Base-by-base conservation (phyloP, 2,113 vertebrate genomes). In the Genyomyrus donnyi region DNA sequence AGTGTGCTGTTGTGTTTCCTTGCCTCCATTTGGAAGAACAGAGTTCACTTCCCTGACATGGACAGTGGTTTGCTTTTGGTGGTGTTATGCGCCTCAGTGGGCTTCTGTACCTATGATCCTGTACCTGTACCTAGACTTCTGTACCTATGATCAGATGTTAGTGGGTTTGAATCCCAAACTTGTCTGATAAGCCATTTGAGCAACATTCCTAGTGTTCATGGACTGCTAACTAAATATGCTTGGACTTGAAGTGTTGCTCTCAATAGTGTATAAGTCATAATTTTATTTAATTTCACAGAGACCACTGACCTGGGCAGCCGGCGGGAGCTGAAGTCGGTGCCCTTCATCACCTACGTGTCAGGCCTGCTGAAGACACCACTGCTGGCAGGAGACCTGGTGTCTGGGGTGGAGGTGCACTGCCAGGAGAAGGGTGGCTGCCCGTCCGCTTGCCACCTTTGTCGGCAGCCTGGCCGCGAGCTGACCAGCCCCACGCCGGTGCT, bases 291-390 rank as follows among this genome's bases (percentile, higher is more conserved):
- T 80, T 39, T 42, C 27, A 84, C 94, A 99, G 98, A 99, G 95
- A 97, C 97, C 39, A 99, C 98, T 0, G 98, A 99, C 90, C 95
- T 98, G 85, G 97, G 97, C 2, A 98, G 97, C 94, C 97, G 98
- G 91, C 96, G 98, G 91, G 98, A 99, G 86, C 94, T 99, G 92
- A 98, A 98, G 92, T 98, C 98, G 52, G 96, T 99, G 93, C 97
- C 98, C 24, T 99, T 99, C 95, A 99, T 99, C 96, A 98, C 96
- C 90, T 99, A 98, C 93, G 97, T 99, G 93, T 97, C 97, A 0
- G 97, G 97, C 1, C 94, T 99, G 91, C 95, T 98, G 94, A 97
- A 97, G 0, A 97, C 97, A 9, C 98, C 98, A 94, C 97, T 98
- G 96, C 93, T 99, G 39, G 97, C 98, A 0, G 98, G 99, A 3